Base-by-base conservation (phyloP, 2,113 vertebrate species). In the Microcebus ravelobensis region DNA sequence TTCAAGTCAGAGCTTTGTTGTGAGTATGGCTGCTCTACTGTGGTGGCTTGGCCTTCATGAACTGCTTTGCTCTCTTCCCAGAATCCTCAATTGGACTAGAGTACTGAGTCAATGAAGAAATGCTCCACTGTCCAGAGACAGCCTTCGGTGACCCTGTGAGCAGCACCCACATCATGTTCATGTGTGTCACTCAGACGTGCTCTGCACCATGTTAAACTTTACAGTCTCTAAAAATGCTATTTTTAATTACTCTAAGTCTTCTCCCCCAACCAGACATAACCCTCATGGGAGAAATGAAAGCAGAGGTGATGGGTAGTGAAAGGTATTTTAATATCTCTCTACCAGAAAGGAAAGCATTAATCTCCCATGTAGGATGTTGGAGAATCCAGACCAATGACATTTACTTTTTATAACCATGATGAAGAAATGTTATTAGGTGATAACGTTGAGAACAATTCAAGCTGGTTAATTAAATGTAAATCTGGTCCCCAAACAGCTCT, bases 391-490 rank as follows among this genome's bases (percentile, higher is more conserved):
- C 57, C 25, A 42, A 20, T 7, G 48, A 65, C n/a, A 79, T 71
- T 88, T 73, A 34, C 42, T 70, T 68, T 63, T 87, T 67, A 52
- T 23, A 84, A 55, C 17, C 5, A 25, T 36, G 23, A 81, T 59
- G 6, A 68, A 82, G 29, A 85, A 79, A 63, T 65, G 39, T 45
- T 85, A 85, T 81, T 68, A 55, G 25, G 25, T 94, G 67, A 77
- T 34, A 88, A 67, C 50, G 45, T 23, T 48, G 83, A 57, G 67
- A 85, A 85, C n/a, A 57, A 70, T 81, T 77, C 36, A 68, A 13
- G 5, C 6, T 27, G 42, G 27, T 81, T 94, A 95, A 91, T 65
- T 88, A 76, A 96, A 80, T 91, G 42, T 39, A 76, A 86, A 85
- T 81, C 7, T 57, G 23, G 48, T 61, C 23, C 36, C 36, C 50